These are phyloP conservation scores for Rotaria sp. DNA, from an alignment of 2,888 invertebrate genomes.

Conservation along the genomic window DNA sequence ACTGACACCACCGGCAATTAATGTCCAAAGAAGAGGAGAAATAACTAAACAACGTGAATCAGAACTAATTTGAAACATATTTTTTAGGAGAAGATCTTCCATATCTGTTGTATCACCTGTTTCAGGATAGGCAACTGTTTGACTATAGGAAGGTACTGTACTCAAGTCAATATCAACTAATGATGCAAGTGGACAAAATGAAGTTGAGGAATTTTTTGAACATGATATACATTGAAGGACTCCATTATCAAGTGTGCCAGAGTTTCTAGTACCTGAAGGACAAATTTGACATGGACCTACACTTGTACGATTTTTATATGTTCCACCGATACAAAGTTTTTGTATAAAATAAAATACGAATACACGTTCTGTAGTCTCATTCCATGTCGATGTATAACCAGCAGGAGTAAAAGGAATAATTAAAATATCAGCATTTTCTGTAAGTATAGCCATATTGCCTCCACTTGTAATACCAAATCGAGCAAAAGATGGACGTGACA, in stretches of 20 bases:
- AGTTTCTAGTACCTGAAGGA: not conserved
- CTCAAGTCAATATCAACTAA: not conserved
- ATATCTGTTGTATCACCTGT: not conserved
- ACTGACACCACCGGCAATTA: not conserved
- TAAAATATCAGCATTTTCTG: not conserved
- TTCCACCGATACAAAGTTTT: slow-evolving; percentile 4
- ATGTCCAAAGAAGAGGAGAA: not conserved
- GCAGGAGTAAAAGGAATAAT: not conserved
- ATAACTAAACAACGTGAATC: not conserved
- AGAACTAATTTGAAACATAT: not conserved
- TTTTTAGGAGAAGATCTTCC: not conserved
- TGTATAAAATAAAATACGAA: not conserved
- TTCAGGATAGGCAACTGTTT: not conserved
- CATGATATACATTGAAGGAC: not conserved
- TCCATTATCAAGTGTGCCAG: not conserved
- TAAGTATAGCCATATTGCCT: slow-evolving; percentile 5
- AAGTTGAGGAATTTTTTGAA: not conserved
- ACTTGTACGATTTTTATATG: not conserved
- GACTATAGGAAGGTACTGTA: not conserved
- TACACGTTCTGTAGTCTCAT: not conserved
- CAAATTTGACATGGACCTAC: not conserved
- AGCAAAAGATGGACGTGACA: not conserved
- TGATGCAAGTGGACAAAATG: not conserved
- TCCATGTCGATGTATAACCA: not conserved
- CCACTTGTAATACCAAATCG: not conserved